Base-by-base conservation (phyloP, 2,888 invertebrate species). In the Caenorhabditis angaria region DNA sequence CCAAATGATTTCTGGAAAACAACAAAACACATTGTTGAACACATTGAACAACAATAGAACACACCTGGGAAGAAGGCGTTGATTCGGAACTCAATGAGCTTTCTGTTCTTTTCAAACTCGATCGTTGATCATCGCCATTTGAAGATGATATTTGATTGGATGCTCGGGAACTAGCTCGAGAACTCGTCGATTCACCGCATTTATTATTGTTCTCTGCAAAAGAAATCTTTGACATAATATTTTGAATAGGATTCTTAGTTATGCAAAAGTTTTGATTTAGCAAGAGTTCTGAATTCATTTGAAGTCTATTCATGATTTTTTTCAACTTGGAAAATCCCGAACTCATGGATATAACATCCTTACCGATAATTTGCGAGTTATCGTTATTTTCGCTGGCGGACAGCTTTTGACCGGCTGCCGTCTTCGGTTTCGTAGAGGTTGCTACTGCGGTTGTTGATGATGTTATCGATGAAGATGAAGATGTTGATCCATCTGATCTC, bases 351-450 rank as follows among this genome's bases (percentile, higher is more conserved):
- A n/a, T 22, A 62, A 27, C 41, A 25, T 41, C 55, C 28, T 63
- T 41, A n/a, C 22, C 47, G 28, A 20, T 18, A 51, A 24, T 8
- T 22, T 5, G 6, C 20, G 20, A 18, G 41, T 64, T 57, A 59
- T 47, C 47, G 68, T 65, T 65, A 67, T 64, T 61, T 64, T 73
- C 73, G 72, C 65, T 72, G 66, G 71, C 61, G 62, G 75, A 71
- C 78, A 71, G 78, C 81, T 81, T 81, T 81, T 65, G 68, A 72
- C 81, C 81, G 81, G 81, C 81, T 72, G 78, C 76, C 69, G 70
- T 55, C 66, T 70, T 72, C 78, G 80, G 80, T 75, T 77, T 68
- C 71, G 69, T 65, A 63, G 65, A 62, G 59, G 68, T 32, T 68
- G 67, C 48, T 51, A 64, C 58, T 62, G 62, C 48, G 57, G 57